Base-by-base conservation (phyloP, 2,888 invertebrate genomes). In the Eupithecia subumbrata region DNA sequence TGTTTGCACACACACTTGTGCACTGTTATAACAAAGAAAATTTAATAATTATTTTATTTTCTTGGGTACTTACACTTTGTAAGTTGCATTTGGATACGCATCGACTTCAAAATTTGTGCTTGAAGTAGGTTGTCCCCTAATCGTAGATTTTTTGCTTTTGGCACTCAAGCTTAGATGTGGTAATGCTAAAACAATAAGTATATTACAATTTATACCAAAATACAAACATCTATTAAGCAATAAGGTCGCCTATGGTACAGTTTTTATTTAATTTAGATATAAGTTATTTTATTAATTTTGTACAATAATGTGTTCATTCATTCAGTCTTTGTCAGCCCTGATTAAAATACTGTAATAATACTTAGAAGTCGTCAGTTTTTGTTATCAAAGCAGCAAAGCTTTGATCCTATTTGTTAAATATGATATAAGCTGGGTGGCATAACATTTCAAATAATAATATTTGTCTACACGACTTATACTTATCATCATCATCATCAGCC, bases 31-130 rank as follows among this genome's bases (percentile, higher is more conserved):
- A 30, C 30, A 30, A 30, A 3, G 30, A 37, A 37, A 37, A 7
- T 37, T 2, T 37, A 4, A 37, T 37, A 37, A 37, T 37, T 34
- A 56, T 22, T 11, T 22, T 11, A 56, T 56, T 22, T 48, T 52
- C 11, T 34, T 34, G 7, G 12, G 12, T 84, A 90, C 91, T 89
- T 84, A 91, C 91, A 87, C 81, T 48, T 78, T 73, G 74, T 82
- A 84, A 18, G 73, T 80, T 0, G 88, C 84, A 12, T 72, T 75
- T 2, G 92, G 92, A 76, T 91, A 89, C 7, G 85, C 86, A 0
- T 78, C n/a, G 14, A 90, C 76, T 12, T 72, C 76, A 43, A 82
- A 76, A 34, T 63, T 68, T 25, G 88, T 60, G 34, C 63, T 76
- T 2, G 82, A 68, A 40, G 2, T 18, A 0, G 18, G 16, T 71